Base-by-base conservation (phyloP, 1,140 invertebrate species). In the Tribolium castaneum region DNA sequence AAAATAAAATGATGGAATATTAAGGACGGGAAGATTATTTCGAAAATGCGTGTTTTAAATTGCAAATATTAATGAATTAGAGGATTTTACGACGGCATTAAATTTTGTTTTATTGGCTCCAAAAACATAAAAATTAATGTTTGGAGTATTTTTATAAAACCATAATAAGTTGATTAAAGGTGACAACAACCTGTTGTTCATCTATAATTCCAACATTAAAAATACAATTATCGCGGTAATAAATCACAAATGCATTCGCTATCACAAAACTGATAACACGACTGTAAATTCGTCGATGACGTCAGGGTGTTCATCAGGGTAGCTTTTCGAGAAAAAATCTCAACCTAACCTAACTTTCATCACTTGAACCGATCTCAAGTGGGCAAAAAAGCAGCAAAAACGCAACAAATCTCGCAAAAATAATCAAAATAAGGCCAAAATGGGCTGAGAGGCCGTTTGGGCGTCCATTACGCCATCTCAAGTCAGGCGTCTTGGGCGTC, bases 401-500 rank as follows among this genome's bases (percentile, higher is more conserved):
- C 39, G 2, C 39, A 45, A 45, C 25, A 9, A 45, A 10, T 45
- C 39, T 45, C 0, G n/a, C n/a, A 45, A 45, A 45, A 45, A 3
- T 45, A 9, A 45, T 7, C 5, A 45, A 45, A 45, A 45, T 5
- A n/a, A 9, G 2, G n/a, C 7, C 0, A 45, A 45, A 45, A 45
- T 9, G 1, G n/a, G 1, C 0, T 9, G n/a, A 45, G 2, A 45
- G 2, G 2, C 2, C 2, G 9, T 9, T n/a, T 45, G 39, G n/a
- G 7, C 10, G 51, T 19, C n/a, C 10, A 34, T 51, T 22, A 6
- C 39, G 71, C 14, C 71, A 73, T 73, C 51, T 52, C 30, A 71
- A 62, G 50, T 62, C 30, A 66, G 75, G 74, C 80, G 80, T 76
- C 77, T 78, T 73, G 56, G 81, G 80, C 81, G 81, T 81, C 81